Conservation (phyloP, 2,113 vertebrate genomes). For the Pedionomus torquatus region DNA sequence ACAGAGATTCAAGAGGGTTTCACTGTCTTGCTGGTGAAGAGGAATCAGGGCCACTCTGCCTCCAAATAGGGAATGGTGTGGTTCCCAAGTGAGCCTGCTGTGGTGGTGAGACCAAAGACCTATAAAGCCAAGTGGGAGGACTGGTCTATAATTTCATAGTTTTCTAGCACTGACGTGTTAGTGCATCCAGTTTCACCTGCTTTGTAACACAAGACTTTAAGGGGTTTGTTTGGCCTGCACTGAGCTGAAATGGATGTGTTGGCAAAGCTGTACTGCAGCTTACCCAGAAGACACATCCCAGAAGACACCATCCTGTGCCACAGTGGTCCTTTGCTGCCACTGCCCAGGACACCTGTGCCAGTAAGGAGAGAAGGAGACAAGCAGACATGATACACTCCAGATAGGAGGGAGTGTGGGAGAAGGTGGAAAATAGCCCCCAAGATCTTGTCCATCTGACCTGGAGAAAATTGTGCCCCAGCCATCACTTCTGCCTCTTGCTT, state of each 20-base stretch:
- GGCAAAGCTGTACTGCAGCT: neutral
- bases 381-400: neutral
- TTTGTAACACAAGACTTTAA: neutral
- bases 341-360: neutral
- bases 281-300: neutral
- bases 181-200: neutral
- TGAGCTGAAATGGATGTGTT: neutral
- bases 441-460: neutral
- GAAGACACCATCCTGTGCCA: neutral
- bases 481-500: neutral
- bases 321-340: neutral
- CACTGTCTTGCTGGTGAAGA: neutral
- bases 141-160: neutral
- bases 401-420: neutral
- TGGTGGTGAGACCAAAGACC: neutral
- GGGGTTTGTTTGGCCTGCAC: neutral
- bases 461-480: neutral
- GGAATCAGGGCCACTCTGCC: rapidly evolving
- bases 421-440: neutral
- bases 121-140: neutral
- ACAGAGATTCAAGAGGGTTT: neutral
- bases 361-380: rapidly evolving
- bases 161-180: neutral
- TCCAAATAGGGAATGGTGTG: neutral
- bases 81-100: neutral